Conservation (phyloP, 1,140 invertebrate species). For the Drosophila yakuba region DNA sequence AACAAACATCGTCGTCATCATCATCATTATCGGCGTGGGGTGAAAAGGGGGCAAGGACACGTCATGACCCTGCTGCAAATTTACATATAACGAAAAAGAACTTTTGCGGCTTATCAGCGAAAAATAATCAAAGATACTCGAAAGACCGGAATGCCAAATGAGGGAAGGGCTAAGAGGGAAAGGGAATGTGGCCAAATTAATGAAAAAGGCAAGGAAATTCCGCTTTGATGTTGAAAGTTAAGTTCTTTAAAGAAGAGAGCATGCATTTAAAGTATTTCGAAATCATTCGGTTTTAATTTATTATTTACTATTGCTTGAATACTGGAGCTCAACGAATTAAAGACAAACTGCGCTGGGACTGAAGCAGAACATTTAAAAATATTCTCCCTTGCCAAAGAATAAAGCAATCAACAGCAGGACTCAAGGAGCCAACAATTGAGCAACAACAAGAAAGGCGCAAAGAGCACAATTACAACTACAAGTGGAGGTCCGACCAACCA, state of each 20-base stretch:
- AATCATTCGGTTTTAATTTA: too few relatives aligned
- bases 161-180: background rate
- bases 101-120: slow-evolving; percentile 41
- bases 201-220: slow-evolving; percentile 2
- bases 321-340: background rate
- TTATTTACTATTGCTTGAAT: too few relatives aligned
- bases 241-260: background rate
- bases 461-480: slow-evolving; percentile 70
- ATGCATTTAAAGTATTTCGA: too few relatives aligned
- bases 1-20: slow-evolving; percentile 53
- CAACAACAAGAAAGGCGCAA: slow-evolving; percentile 52
- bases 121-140: slow-evolving; percentile 40
- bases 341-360: background rate
- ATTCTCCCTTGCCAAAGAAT: slow-evolving; percentile 22
- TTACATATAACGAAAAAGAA: slow-evolving; percentile 35
- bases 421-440: slow-evolving; percentile 44
- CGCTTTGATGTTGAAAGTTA: slow-evolving; percentile 15
- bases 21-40: background rate
- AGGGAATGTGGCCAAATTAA: slow-evolving; percentile 4
- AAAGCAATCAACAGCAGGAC: slow-evolving; percentile 41
- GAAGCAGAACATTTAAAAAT: background rate
- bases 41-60: slow-evolving; percentile 17
- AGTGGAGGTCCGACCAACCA: slow-evolving; percentile 9
- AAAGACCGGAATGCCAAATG: slow-evolving; percentile 23
- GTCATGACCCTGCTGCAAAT: slow-evolving; percentile 43